Evolutionary conservation across 2,888 invertebrate species (phyloP), one percentile per base, ranked within the genome.

Genomic region (Tanaodytes sp.): DNA sequence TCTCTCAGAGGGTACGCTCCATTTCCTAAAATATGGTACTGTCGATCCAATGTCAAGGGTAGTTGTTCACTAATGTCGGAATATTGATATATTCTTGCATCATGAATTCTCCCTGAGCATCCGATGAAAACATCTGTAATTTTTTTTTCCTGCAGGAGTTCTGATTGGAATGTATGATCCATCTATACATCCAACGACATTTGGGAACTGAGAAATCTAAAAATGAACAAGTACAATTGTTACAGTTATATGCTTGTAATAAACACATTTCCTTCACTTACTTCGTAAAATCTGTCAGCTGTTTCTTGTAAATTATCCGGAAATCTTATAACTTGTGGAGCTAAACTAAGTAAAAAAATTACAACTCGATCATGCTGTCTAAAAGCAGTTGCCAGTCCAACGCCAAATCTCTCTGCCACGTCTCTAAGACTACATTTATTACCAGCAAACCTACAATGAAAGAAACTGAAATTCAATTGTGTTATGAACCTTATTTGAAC

Each of bases 381-480:
- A 12, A 42, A 54, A 9, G 42, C 42, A 2, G 42, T 42, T 9
- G 5, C 23, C 1, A 33, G 9, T 1, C 27, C 14, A 18, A 54
- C 54, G 2, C 51, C 51, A 18, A 51, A 51, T 27, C 39, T 8
- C 1, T 51, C 51, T n/a, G 39, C 51, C 1, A 39, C 39, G n/a
- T 51, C 39, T 11, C 51, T 18, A 2, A 51, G 27, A 8, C 37
- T 5, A 14, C 51, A 51, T 51, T 51, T 51, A 39, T 51, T 51
- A 1, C 27, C 51, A n/a, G 51, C 39, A 9, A 51, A n/a, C n/a
- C n/a, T n/a, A n/a, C n/a, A n/a, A n/a, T n/a, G n/a, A n/a, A n/a
- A n/a, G n/a, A n/a, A n/a, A n/a, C n/a, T n/a, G n/a, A n/a, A n/a
- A n/a, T n/a, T n/a, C n/a, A n/a, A n/a, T n/a, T n/a, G n/a, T n/a